Conservation (phyloP, 2,113 vertebrate genomes). For the Callipepla squamata region DNA sequence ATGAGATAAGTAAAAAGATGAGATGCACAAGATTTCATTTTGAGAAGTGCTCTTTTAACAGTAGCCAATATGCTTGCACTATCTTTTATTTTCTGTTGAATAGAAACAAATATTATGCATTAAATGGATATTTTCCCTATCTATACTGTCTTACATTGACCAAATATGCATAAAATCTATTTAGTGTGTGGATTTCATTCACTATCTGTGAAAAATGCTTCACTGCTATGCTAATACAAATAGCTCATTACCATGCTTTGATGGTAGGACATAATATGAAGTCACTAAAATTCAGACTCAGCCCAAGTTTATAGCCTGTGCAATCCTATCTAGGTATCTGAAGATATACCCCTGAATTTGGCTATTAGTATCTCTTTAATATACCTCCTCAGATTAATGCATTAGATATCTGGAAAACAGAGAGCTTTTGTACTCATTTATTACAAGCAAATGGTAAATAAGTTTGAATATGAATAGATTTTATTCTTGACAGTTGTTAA, state of each 20-base stretch:
- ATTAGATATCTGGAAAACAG: background rate
- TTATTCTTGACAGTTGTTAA: background rate
- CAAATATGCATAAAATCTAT: slow-evolving; percentile 36
- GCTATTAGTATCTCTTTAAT: background rate
- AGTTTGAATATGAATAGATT: background rate
- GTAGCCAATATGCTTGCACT: background rate
- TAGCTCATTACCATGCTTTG: background rate
- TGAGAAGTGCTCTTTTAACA: background rate
- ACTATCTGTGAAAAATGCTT: slow-evolving; percentile 24
- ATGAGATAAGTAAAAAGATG: background rate
- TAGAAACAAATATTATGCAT: background rate
- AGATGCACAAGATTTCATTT: background rate
- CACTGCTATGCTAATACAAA: slow-evolving; percentile 59
- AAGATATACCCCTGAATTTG: background rate
- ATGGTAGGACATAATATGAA: background rate
- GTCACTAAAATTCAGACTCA: background rate
- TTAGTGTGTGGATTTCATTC: slow-evolving; percentile 47
- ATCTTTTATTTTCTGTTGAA: background rate
- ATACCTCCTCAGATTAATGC: background rate
- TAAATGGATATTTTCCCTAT: slow-evolving; percentile 1
- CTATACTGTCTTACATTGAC: slow-evolving; percentile 16
- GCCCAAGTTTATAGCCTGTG: background rate
- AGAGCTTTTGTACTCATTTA: background rate
- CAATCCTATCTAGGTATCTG: background rate
- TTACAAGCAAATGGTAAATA: background rate